Evolutionary conservation across 1,140 invertebrate genomes (phyloP).

Genomic region (Acyrthosiphon pisum): DNA sequence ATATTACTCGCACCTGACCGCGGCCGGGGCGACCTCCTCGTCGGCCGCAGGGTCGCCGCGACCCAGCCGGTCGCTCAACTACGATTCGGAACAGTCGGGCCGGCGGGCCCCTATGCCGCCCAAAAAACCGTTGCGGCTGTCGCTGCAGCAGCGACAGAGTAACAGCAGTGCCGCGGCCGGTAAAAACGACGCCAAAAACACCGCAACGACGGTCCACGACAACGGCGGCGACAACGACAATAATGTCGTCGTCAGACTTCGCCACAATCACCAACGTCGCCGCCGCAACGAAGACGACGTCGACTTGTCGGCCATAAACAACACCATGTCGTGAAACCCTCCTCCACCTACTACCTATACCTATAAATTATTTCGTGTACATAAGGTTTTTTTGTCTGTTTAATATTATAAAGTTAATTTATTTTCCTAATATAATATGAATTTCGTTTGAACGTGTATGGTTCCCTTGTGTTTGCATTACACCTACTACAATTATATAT

Average conservation of each 20-base stretch:
- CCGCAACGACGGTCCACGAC: neutral
- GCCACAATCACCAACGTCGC: neutral
- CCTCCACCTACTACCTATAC: neutral
- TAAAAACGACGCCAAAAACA: neutral
- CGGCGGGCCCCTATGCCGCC: constrained; percentile 74
- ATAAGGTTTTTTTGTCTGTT: neutral
- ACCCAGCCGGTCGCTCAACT: constrained; percentile 33
- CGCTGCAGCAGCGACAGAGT: constrained; percentile 70
- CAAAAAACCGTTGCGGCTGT: constrained; percentile 81
- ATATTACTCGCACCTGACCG: constrained; percentile 43
- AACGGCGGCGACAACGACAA: neutral
- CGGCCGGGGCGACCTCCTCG: neutral
- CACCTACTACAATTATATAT: neutral
- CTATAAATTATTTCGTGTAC: neutral
- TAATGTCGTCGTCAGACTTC: neutral
- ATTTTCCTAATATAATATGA: neutral
- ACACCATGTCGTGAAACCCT: constrained; percentile 32
- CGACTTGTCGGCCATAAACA: constrained; percentile 44
- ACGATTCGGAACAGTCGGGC: constrained; percentile 56
- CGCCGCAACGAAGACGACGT: neutral
- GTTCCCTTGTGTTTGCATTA: neutral
- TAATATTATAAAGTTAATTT: constrained; percentile 28
- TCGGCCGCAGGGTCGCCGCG: neutral
- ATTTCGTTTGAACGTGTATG: neutral
- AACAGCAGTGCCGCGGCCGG: too few relatives aligned